phyloP scores from a whole-genome alignment of 2,888 invertebrate genomes.

The Phortica okadai region DNA sequence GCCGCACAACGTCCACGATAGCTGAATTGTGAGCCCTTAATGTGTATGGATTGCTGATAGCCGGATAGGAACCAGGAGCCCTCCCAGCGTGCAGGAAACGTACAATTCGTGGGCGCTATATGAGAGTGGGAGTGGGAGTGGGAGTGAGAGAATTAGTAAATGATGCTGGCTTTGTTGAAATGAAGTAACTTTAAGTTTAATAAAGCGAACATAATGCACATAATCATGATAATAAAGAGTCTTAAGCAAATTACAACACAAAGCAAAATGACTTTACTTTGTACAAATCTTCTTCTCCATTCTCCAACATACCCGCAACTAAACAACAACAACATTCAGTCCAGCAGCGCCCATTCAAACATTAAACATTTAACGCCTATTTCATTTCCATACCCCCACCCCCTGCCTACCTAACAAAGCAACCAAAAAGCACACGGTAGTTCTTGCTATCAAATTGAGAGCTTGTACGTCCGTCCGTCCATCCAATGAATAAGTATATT shows the following conservation, averaged over 20 bases:
- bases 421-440: too few species aligned
- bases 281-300: not conserved
- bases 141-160: not conserved
- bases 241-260: conserved; percentile 19
- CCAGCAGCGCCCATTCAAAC: not conserved
- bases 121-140: not conserved
- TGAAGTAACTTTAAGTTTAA: not conserved
- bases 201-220: not conserved
- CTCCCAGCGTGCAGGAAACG: conserved; percentile 90
- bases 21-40: conserved; percentile 88
- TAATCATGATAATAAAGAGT: conserved; percentile 15
- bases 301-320: not conserved
- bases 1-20: conserved; percentile 91
- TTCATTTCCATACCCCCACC: not conserved
- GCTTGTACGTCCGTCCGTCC: not conserved
- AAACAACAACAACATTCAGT: not conserved
- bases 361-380: conserved; percentile 23
- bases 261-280: not conserved
- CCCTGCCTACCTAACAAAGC: too few species aligned
- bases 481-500: not conserved
- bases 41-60: conserved; percentile 89
- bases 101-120: conserved; percentile 81
- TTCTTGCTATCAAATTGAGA: too few species aligned
- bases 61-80: conserved; percentile 95
- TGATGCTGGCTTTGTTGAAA: not conserved